Percentiles rank a stretch among this genome's conserved stretches.
Evolutionary conservation across 2,797 vertebrate species (phyloP).

Genomic region (Enteromius radiatus): DNA sequence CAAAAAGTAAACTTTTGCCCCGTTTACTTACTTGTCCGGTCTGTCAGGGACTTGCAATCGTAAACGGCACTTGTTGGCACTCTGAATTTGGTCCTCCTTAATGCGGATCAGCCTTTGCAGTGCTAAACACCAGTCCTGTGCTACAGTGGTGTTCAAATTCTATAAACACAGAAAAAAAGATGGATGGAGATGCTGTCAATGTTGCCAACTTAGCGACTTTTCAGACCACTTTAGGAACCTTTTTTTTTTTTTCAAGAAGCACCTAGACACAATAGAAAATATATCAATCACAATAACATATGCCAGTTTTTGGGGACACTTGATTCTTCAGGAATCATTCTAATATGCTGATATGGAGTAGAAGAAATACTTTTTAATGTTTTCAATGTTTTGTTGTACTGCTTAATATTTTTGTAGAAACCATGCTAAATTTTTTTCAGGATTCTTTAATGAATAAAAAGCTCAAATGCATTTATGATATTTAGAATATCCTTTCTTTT

Average conservation of each 20-base stretch:
- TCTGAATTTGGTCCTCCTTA: slow-evolving; percentile 96
- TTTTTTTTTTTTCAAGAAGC: no score
- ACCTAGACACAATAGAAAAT: no score
- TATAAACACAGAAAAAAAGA: slow-evolving; percentile 59
- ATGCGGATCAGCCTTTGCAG: slow-evolving; percentile 93
- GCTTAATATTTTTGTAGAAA: slow-evolving; percentile 1
- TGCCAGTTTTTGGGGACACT: no score
- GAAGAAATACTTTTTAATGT: not conserved
- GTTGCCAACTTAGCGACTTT: no score
- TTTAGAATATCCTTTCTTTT: not conserved
- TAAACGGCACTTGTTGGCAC: slow-evolving; percentile 94
- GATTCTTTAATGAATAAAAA: not conserved
- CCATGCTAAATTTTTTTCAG: not conserved
- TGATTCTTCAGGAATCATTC: no score
- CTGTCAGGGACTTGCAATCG: slow-evolving; percentile 92
- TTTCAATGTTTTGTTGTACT: not conserved
- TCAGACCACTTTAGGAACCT: no score
- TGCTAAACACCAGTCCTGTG: slow-evolving; percentile 95
- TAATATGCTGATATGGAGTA: no score
- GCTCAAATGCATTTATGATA: not conserved
- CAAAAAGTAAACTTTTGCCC: not conserved
- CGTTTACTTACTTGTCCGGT: slow-evolving; percentile 88
- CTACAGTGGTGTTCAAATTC: slow-evolving; percentile 95
- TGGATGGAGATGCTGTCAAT: no score
- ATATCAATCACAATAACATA: no score